A percentile compares a stretch with the other conserved stretches of the same genome.
These are phyloP conservation scores for Myrmophylax atrothorax DNA, from an alignment of 2,113 vertebrate genomes.

Conservation along the genomic window DNA sequence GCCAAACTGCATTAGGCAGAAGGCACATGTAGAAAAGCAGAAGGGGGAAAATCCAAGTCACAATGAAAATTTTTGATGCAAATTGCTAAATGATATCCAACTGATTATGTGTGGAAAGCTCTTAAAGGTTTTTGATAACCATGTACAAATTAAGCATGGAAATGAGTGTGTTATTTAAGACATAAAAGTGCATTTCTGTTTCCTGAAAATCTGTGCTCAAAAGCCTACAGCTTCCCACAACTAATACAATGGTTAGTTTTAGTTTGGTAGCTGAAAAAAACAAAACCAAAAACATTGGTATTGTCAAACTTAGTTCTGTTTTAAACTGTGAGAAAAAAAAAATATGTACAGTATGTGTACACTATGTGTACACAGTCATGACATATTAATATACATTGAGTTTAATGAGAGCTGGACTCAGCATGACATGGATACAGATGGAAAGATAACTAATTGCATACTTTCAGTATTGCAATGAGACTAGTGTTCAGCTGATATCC, in stretches of 20 bases:
- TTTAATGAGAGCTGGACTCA: neutral
- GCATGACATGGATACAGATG: neutral
- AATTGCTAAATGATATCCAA: neutral
- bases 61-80: neutral
- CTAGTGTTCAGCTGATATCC: neutral
- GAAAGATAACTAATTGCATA: neutral
- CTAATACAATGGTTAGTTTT: neutral
- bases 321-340: neutral
- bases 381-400: neutral
- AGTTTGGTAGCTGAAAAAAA: neutral
- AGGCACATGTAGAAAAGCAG: neutral
- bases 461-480: neutral
- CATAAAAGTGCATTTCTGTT: neutral
- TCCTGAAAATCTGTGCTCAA: neutral
- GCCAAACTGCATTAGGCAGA: neutral
- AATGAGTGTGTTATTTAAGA: neutral
- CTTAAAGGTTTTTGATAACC: neutral
- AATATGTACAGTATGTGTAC: neutral
- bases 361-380: no score
- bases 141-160: neutral
- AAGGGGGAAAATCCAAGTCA: neutral
- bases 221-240: neutral
- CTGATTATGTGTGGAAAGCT: neutral
- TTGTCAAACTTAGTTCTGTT: neutral
- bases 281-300: no score